Evolutionary conservation across 2,888 invertebrate species (phyloP), one percentile per base, ranked within the genome.

Genomic region (Macroteleia sp.): DNA sequence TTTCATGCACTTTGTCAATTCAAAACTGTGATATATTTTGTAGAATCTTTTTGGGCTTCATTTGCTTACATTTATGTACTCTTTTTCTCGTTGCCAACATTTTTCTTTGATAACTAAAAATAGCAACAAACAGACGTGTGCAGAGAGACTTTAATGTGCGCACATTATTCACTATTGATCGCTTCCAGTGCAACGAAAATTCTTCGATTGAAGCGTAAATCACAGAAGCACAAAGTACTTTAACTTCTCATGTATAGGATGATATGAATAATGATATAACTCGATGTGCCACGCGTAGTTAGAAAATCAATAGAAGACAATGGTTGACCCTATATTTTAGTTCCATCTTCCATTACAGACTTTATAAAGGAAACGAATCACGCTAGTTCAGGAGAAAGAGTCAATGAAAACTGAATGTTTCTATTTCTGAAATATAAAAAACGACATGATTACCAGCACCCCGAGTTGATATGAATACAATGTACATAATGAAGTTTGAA

Each of bases 251-350:
- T 46, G 25, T 46, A 61, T 46, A 50, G 57, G 52, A 41, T 41
- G 62, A 74, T 79, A 76, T 73, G 77, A 80, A 77, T 80, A 77
- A 77, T 77, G 75, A 74, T 61, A 52, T 70, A 66, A 62, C 54
- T 62, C 54, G 61, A 44, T n/a, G 16, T 34, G 64, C 62, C 36
- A 52, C 42, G 62, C 48, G 69, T 36, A 54, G 69, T 75, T 70
- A 44, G 75, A 71, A 71, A 77, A 80, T 80, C 80, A 75, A 80
- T 80, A 77, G 71, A 56, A 75, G 71, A 80, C 80, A 80, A 77
- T 80, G 67, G 77, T 59, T 77, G 74, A 74, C 77, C 75, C 61
- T 50, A 54, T 50, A 50, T 62, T 74, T 74, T 46, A 56, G 77
- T 80, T 56, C 70, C 59, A 77, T 66, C 69, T 74, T 77, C 67